These are phyloP conservation scores for Hyperoplus lanceolatus DNA, from an alignment of 2,797 vertebrate species.

Conservation along the genomic window DNA sequence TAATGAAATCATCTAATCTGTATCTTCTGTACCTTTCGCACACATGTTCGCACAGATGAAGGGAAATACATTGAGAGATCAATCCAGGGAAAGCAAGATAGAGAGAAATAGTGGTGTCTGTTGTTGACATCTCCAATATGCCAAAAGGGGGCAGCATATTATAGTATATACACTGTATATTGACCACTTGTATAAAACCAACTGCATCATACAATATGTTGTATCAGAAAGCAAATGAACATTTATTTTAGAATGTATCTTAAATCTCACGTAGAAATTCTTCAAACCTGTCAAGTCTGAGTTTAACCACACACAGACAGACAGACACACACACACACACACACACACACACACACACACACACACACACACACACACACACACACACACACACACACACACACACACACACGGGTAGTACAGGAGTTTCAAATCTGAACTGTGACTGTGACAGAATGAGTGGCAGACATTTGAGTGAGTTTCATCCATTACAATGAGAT, in stretches of 20 bases:
- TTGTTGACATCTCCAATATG: slow-evolving; percentile 24
- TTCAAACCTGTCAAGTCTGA: slow-evolving; percentile 37
- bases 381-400: too few species aligned
- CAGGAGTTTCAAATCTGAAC: slow-evolving; percentile 48
- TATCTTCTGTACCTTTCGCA: slow-evolving; percentile 31
- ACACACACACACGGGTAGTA: background rate
- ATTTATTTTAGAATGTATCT: background rate
- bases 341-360: too few species aligned
- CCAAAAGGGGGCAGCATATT: background rate
- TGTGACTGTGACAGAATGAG: slow-evolving; percentile 40
- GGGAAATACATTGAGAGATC: slow-evolving; percentile 30
- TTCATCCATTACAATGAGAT: slow-evolving; percentile 72
- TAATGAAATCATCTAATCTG: too few species aligned
- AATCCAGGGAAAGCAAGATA: background rate
- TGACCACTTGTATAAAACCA: background rate
- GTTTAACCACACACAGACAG: background rate
- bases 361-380: too few species aligned
- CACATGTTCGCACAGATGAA: slow-evolving; percentile 14
- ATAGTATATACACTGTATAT: background rate
- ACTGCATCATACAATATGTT: background rate
- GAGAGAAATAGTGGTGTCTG: background rate
- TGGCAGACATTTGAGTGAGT: slow-evolving; percentile 52
- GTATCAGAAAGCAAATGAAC: background rate
- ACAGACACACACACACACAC: too few species aligned
- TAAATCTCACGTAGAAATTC: slow-evolving; percentile 27